Percentiles rank a stretch among this genome's conserved stretches.
Conservation (phyloP, 2,113 vertebrate genomes). For the Pluvialis apricaria region DNA sequence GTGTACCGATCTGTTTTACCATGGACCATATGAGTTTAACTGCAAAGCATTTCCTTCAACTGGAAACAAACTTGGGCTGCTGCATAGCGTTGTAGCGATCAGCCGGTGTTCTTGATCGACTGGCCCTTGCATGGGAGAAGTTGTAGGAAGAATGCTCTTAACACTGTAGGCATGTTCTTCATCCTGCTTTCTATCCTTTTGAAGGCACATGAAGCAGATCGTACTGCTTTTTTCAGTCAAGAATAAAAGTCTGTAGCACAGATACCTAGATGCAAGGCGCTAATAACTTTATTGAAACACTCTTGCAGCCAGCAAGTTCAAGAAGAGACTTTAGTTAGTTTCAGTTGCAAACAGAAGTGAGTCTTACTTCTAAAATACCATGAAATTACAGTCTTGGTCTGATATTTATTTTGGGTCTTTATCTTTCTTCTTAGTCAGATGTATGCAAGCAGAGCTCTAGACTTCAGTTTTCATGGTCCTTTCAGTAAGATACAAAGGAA, state of each 20-base stretch:
- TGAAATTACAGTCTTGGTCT: not conserved
- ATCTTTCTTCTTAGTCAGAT: not conserved
- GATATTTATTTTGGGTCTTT: not conserved
- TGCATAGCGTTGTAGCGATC: not conserved
- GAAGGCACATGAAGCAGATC: not conserved
- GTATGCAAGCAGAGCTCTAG: not conserved
- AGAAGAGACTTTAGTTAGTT: not conserved
- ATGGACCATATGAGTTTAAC: not conserved
- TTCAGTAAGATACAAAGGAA: not conserved
- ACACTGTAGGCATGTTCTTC: not conserved
- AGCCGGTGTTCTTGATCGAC: not conserved
- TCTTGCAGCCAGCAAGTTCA: not conserved
- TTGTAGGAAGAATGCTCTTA: not conserved
- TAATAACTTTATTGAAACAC: not conserved
- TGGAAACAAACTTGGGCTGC: not conserved
- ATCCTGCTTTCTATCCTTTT: not conserved
- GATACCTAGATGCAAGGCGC: not conserved
- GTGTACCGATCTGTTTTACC: not conserved
- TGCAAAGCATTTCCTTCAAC: not conserved
- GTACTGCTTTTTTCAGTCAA: not conserved
- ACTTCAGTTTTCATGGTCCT: not conserved
- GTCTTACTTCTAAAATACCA: not conserved
- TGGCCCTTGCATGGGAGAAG: not conserved
- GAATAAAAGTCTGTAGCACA: not conserved
- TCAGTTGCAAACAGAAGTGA: not conserved